These are phyloP conservation scores for Ecliptopera silaceata DNA, from an alignment of 2,888 invertebrate species.

Conservation along the genomic window DNA sequence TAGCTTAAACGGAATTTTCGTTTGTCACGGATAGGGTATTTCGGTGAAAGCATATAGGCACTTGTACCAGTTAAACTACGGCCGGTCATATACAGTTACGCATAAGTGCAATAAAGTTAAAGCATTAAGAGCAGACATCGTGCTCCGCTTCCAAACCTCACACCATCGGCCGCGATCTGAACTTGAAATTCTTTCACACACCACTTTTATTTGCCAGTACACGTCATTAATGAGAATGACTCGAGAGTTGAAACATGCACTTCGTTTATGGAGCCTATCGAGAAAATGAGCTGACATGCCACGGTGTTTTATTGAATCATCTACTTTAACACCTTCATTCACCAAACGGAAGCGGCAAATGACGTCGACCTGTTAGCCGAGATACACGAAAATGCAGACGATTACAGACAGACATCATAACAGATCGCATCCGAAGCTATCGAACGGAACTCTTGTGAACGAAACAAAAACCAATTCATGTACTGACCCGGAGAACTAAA, in stretches of 20 bases:
- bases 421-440: constrained; percentile 42
- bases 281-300: constrained; percentile 21
- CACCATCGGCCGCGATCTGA: constrained; percentile 34
- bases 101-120: constrained; percentile 37
- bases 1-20: constrained; percentile 16
- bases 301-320: constrained; percentile 34
- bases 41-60: constrained; percentile 7
- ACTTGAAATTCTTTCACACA: constrained; percentile 32
- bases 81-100: constrained; percentile 15
- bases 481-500: constrained; percentile 58
- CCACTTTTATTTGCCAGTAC: constrained; percentile 28
- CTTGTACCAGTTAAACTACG: constrained; percentile 9
- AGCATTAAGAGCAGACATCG: constrained; percentile 31
- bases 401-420: constrained; percentile 51
- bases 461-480: constrained; percentile 61
- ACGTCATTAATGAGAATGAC: constrained; percentile 37
- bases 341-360: constrained; percentile 35
- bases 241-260: constrained; percentile 14
- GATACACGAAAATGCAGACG: constrained; percentile 51
- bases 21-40: constrained; percentile 4
- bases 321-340: constrained; percentile 40
- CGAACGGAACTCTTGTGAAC: constrained; percentile 55
- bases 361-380: constrained; percentile 58
- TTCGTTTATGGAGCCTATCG: constrained; percentile 14
- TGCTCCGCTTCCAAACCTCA: constrained; percentile 46